These are phyloP conservation scores for Acanthosepion lycidas DNA, from an alignment of 2,888 invertebrate species.

Conservation along the genomic window DNA sequence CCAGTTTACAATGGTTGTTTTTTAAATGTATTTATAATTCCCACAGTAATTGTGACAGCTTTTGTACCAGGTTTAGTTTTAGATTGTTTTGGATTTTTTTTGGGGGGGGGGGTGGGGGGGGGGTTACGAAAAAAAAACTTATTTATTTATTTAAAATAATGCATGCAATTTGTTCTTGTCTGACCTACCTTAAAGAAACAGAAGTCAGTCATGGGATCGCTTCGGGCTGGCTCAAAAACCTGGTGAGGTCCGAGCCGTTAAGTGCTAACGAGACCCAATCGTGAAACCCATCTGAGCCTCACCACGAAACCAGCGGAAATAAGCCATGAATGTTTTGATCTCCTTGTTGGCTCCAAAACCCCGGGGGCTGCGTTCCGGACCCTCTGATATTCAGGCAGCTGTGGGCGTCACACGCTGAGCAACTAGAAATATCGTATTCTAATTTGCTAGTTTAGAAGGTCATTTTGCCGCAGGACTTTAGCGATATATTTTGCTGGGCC, in stretches of 20 bases:
- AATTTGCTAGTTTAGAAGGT: not conserved
- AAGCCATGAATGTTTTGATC: not conserved
- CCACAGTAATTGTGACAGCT: too few relatives aligned
- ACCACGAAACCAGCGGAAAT: not conserved
- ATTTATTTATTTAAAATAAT: too few relatives aligned
- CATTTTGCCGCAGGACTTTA: not conserved
- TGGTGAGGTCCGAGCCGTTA: not conserved
- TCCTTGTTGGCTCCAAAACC: not conserved
- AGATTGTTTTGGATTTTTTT: too few relatives aligned
- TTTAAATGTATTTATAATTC: too few relatives aligned
- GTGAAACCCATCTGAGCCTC: not conserved
- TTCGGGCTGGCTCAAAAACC: not conserved
- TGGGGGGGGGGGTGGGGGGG: too few relatives aligned
- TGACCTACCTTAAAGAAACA: not conserved
- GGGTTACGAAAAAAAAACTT: too few relatives aligned
- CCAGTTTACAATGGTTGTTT: too few relatives aligned
- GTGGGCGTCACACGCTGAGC: constrained; percentile 7
- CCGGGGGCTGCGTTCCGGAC: not conserved
- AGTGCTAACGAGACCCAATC: not conserved
- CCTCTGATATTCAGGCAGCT: not conserved
- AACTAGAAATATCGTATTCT: not conserved
- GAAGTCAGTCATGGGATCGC: not conserved
- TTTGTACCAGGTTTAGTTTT: too few relatives aligned
- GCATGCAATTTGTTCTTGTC: not conserved
- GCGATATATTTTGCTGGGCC: not conserved